Conservation (phyloP, 1,140 invertebrate species). For the Amphibalanus amphitrite region DNA sequence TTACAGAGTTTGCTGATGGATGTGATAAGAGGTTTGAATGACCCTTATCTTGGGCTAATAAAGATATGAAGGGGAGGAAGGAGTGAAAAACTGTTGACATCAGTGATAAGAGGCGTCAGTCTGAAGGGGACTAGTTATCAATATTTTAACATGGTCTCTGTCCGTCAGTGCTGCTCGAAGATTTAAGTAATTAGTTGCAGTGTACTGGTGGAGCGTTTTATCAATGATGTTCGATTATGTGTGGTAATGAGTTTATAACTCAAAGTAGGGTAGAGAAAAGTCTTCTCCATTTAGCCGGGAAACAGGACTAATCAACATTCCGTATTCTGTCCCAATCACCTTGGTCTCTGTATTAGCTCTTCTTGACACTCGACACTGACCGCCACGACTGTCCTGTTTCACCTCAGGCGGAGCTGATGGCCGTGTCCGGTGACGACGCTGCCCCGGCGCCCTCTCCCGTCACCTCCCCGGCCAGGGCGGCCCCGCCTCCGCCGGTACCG, state of each 20-base stretch:
- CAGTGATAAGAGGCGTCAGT: conserved; percentile 7
- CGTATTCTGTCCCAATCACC: too few relatives aligned
- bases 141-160: too few relatives aligned
- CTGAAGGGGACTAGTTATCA: conserved; percentile 42
- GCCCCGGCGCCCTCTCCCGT: conserved; percentile 8
- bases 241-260: too few relatives aligned
- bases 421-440: conserved; percentile 18
- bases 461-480: conserved; percentile 8
- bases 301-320: too few relatives aligned
- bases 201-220: conserved; percentile 20
- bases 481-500: conserved; percentile 6
- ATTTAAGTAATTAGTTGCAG: too few relatives aligned
- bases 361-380: conserved; percentile 25
- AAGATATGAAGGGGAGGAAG: not conserved
- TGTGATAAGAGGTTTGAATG: too few relatives aligned
- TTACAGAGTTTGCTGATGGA: conserved; percentile 6
- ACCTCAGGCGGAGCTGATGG: conserved; percentile 24
- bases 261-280: too few relatives aligned
- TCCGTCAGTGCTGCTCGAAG: too few relatives aligned
- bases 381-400: conserved; percentile 5
- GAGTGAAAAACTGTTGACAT: not conserved
- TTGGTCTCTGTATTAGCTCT: too few relatives aligned
- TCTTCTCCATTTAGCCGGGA: too few relatives aligned
- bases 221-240: too few relatives aligned
- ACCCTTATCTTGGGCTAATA: conserved; percentile 12